These are phyloP conservation scores for Tolypeutes matacus DNA, from an alignment of 2,797 vertebrate species.

Conservation along the genomic window DNA sequence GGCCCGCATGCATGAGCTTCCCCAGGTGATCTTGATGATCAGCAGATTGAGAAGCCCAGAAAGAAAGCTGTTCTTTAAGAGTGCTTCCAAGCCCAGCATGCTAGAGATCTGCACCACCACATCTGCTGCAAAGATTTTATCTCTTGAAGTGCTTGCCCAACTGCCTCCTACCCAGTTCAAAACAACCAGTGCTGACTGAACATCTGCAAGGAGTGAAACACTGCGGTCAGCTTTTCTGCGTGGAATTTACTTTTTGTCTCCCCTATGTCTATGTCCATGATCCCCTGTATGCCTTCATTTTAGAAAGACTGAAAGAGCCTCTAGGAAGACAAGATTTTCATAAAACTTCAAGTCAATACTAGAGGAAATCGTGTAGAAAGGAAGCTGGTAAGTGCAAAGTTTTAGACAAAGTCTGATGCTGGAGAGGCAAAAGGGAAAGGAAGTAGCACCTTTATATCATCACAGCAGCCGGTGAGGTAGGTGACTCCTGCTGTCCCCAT, in stretches of 20 bases:
- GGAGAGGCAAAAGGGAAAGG: neutral
- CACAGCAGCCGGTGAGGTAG: fast-evolving
- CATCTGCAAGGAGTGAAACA: fast-evolving
- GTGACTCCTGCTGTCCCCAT: neutral
- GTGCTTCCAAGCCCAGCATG: fast-evolving
- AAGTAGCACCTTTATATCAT: fast-evolving
- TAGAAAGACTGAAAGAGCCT: neutral
- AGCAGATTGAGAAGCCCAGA: neutral
- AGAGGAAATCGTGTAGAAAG: neutral
- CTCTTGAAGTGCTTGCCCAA: neutral
- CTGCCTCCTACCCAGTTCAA: neutral
- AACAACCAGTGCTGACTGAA: neutral
- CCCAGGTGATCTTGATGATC: neutral
- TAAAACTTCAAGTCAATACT: neutral
- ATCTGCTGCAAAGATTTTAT: neutral
- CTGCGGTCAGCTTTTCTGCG: neutral
- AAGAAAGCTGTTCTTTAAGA: neutral
- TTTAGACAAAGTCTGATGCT: neutral
- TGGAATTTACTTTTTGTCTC: neutral
- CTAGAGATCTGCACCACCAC: neutral
- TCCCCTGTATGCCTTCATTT: neutral
- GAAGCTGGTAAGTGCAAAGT: neutral
- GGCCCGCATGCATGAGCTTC: neutral
- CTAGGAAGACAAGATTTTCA: neutral
- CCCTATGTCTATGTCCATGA: fast-evolving